Conservation (phyloP, 2,113 vertebrate species). For the Toxotes jaculatrix region DNA sequence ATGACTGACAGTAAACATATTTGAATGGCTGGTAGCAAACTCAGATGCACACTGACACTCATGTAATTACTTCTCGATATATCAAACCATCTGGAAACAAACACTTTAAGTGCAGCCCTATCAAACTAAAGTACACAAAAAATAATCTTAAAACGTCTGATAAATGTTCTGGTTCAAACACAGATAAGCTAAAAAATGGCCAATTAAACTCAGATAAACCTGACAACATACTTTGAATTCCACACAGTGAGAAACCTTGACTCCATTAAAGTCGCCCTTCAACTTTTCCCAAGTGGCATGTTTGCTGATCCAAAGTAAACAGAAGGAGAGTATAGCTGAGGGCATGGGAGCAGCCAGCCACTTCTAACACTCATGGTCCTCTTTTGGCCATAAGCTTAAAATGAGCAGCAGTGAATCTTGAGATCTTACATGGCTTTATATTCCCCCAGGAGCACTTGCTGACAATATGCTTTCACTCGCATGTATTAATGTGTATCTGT, state of each 20-base stretch:
- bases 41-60: not conserved
- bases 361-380: conserved; percentile 2
- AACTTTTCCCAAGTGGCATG: conserved; percentile 59
- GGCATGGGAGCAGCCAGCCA: conserved; percentile 43
- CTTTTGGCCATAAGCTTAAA: conserved; percentile 11
- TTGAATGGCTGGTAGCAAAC: not conserved
- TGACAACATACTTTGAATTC: conserved; percentile 62
- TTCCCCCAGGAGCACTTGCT: not conserved
- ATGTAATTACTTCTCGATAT: not conserved
- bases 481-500: conserved; percentile 18
- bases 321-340: conserved; percentile 38
- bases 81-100: not conserved
- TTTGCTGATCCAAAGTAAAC: conserved; percentile 76
- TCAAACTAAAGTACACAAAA: not conserved
- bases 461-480: not conserved
- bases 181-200: conserved; percentile 43
- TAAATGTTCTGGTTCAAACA: conserved; percentile 21
- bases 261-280: conserved; percentile 61
- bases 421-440: not conserved
- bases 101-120: not conserved
- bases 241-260: conserved; percentile 66
- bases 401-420: conserved; percentile 29
- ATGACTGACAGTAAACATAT: not conserved
- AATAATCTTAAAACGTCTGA: conserved; percentile 14
- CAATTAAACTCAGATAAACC: conserved; percentile 54